A percentile compares a stretch with the other conserved stretches of the same genome.
phyloP scores from a whole-genome alignment of 2,113 vertebrate species.

The Mugil cephalus region DNA sequence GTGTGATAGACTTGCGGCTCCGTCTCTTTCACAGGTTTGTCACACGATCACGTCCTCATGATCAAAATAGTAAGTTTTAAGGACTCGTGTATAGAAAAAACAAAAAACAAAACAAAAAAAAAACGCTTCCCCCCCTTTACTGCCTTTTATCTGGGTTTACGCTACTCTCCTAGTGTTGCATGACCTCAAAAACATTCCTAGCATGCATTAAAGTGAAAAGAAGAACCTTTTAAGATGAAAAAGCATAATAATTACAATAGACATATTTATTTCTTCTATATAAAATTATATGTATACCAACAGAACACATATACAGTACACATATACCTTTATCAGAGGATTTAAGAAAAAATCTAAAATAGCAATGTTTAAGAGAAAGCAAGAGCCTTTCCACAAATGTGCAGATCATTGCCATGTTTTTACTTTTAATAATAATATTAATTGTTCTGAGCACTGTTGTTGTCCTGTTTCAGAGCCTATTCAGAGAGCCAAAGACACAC shows the following conservation, averaged over 20 bases:
- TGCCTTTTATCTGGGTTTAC: slow-evolving; percentile 75
- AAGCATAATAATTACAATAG: slow-evolving; percentile 57
- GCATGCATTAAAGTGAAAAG: slow-evolving; percentile 79
- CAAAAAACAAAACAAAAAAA: too few relatives aligned
- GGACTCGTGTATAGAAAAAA: slow-evolving; percentile 65
- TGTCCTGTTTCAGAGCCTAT: slow-evolving; percentile 54
- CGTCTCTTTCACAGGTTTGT: slow-evolving; percentile 55
- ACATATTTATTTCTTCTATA: slow-evolving; percentile 72
- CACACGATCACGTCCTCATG: slow-evolving; percentile 50
- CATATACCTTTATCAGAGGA: slow-evolving; percentile 57
- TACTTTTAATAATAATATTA: slow-evolving; percentile 25
- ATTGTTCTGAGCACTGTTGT: slow-evolving; percentile 45
- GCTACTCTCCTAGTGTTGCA: slow-evolving; percentile 79
- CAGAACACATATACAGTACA: slow-evolving; percentile 56
- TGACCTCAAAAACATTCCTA: slow-evolving; percentile 80
- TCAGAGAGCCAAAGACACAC: slow-evolving; percentile 65
- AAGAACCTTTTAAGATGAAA: slow-evolving; percentile 65
- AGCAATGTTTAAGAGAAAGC: slow-evolving; percentile 57
- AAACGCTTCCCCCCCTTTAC: slow-evolving; percentile 64
- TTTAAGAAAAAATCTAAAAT: slow-evolving; percentile 37
- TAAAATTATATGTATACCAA: slow-evolving; percentile 61
- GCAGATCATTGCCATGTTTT: slow-evolving; percentile 62
- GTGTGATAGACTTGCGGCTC: slow-evolving; percentile 42
- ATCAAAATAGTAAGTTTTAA: slow-evolving; percentile 62
- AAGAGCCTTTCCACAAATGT: slow-evolving; percentile 55